Evolutionary conservation across 1,140 invertebrate species (phyloP).

Genomic region (Archegozetes longisetosus): DNA sequence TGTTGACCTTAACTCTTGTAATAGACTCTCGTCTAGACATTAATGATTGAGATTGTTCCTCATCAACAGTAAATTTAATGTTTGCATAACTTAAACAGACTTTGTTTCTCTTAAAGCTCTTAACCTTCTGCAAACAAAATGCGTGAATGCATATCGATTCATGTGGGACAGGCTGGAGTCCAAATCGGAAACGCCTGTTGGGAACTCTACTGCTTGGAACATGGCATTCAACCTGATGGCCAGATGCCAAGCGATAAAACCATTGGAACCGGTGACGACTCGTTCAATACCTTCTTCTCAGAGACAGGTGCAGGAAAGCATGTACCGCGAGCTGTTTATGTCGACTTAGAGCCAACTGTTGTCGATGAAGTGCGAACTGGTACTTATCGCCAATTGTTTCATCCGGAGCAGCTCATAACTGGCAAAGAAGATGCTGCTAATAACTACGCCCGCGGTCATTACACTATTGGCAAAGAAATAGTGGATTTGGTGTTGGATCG

Average conservation of each 20-base stretch:
- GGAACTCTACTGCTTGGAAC: constrained; percentile 75
- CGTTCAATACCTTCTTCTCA: constrained; percentile 76
- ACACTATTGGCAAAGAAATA: constrained; percentile 43
- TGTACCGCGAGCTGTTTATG: constrained; percentile 61
- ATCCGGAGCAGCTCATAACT: constrained; percentile 48
- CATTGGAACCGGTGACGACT: constrained; percentile 48
- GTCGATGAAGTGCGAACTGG: constrained; percentile 54
- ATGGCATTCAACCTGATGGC: constrained; percentile 37
- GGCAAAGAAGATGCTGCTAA: constrained; percentile 47
- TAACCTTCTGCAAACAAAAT: neutral
- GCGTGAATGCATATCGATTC: constrained; percentile 64
- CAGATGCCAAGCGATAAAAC: constrained; percentile 27
- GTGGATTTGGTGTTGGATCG: constrained; percentile 61
- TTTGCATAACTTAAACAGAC: too few species aligned
- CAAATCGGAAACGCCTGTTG: constrained; percentile 68
- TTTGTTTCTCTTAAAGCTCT: too few species aligned
- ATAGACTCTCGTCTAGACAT: too few species aligned
- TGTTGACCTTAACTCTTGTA: too few species aligned
- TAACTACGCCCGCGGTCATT: constrained; percentile 40
- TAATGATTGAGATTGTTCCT: too few species aligned
- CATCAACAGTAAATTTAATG: too few species aligned
- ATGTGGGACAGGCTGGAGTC: constrained; percentile 72
- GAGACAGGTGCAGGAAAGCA: constrained; percentile 74
- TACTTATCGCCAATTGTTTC: constrained; percentile 44
- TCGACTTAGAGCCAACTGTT: constrained; percentile 71